Percentiles rank a stretch among this genome's conserved stretches.
Evolutionary conservation across 2,797 vertebrate species (phyloP).

Genomic region (Ctenopoma multispine): DNA sequence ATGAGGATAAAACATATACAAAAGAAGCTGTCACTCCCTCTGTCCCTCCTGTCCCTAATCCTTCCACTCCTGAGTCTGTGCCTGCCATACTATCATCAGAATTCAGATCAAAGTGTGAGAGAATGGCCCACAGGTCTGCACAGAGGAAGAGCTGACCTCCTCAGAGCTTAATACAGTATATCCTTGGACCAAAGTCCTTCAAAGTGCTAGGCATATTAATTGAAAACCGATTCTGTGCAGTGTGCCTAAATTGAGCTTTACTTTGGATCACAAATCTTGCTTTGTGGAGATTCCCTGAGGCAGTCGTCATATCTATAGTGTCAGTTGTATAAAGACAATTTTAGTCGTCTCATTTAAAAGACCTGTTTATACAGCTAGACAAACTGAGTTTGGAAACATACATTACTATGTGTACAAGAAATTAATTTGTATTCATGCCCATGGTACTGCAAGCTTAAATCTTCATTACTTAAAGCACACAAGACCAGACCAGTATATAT

Average conservation of each 20-base stretch:
- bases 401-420: constrained; percentile 26
- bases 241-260: constrained; percentile 55
- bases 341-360: constrained; percentile 44
- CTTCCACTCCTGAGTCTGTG: constrained; percentile 71
- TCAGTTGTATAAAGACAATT: constrained; percentile 36
- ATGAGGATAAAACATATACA: constrained; percentile 70
- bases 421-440: constrained; percentile 49
- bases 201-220: constrained; percentile 56
- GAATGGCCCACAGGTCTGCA: constrained; percentile 69
- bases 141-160: constrained; percentile 73
- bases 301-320: constrained; percentile 35
- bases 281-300: constrained; percentile 57
- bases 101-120: constrained; percentile 75
- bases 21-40: constrained; percentile 66
- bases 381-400: constrained; percentile 25
- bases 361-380: constrained; percentile 25
- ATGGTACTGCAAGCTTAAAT: constrained; percentile 45
- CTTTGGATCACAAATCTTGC: constrained; percentile 56
- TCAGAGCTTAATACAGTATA: constrained; percentile 67
- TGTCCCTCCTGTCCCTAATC: constrained; percentile 77
- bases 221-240: constrained; percentile 53
- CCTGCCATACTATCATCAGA: constrained; percentile 65
- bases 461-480: constrained; percentile 61
- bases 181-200: constrained; percentile 81
- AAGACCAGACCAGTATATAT: constrained; percentile 62